These are phyloP conservation scores for Drosophila diplacantha DNA, from an alignment of 2,888 invertebrate species.

Conservation along the genomic window DNA sequence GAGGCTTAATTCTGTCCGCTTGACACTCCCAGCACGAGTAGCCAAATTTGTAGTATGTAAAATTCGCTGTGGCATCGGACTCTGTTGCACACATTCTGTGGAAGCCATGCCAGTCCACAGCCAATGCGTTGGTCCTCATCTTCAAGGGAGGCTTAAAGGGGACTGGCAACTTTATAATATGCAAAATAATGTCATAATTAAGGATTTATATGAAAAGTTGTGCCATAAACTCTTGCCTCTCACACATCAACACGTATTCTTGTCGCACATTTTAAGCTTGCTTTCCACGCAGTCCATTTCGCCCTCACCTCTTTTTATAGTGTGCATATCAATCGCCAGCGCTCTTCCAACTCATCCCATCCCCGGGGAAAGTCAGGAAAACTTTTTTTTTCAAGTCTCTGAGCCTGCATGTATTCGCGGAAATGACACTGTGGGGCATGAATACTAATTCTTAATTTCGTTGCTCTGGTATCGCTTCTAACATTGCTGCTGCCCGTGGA, in stretches of 20 bases:
- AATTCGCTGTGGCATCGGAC: conserved; percentile 66
- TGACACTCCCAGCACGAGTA: conserved; percentile 52
- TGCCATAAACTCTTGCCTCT: conserved; percentile 48
- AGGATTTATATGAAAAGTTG: conserved; percentile 72
- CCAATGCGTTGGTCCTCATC: conserved; percentile 27
- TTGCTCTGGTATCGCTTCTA: conserved; percentile 48
- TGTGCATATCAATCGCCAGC: conserved; percentile 30
- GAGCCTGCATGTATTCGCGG: conserved; percentile 62
- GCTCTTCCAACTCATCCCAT: conserved; percentile 3
- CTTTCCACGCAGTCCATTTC: conserved; percentile 17
- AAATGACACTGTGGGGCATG: conserved; percentile 76
- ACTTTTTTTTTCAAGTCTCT: conserved; percentile 30
- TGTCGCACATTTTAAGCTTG: conserved; percentile 56
- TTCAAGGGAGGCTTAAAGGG: conserved; percentile 1
- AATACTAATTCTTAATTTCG: conserved; percentile 76
- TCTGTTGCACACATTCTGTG: conserved; percentile 57
- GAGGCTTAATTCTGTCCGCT: conserved; percentile 63
- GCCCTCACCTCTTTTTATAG: conserved; percentile 39
- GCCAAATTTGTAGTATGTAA: conserved; percentile 66
- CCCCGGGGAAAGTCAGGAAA: conserved; percentile 36
- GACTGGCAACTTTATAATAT: conserved; percentile 59
- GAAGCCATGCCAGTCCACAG: conserved; percentile 27
- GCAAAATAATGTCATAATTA: conserved; percentile 76
- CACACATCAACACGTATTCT: conserved; percentile 23
- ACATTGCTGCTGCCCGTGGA: conserved; percentile 22